phyloP scores from a whole-genome alignment of 1,140 invertebrate genomes.

The Orussus abietinus region DNA sequence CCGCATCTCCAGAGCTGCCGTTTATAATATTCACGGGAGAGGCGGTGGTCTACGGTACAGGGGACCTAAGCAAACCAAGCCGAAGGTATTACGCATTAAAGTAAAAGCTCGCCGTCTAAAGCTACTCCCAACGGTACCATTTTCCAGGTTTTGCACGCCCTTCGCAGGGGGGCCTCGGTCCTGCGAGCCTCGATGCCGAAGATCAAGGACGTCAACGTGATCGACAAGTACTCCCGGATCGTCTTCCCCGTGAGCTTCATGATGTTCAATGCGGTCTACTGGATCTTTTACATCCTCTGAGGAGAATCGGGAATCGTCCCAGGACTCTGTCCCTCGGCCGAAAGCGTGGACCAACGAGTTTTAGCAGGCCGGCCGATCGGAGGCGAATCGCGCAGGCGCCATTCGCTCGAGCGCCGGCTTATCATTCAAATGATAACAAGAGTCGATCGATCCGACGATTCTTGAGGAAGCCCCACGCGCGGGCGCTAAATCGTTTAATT shows the following conservation, averaged over 20 bases:
- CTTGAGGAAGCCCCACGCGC: no score
- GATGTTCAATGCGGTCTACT: slow-evolving; percentile 90
- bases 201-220: slow-evolving; percentile 95
- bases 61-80: slow-evolving; percentile 49
- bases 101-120: not conserved
- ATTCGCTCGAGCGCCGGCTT: no score
- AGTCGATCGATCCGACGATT: no score
- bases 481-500: no score
- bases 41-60: slow-evolving; percentile 58
- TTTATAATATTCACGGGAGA: slow-evolving; percentile 52
- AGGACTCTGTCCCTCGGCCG: no score
- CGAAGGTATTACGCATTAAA: slow-evolving; percentile 48
- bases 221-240: slow-evolving; percentile 93
- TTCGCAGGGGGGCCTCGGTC: slow-evolving; percentile 73
- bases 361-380: no score
- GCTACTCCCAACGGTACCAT: not conserved
- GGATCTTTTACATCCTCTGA: slow-evolving; percentile 85
- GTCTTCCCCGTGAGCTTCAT: slow-evolving; percentile 93
- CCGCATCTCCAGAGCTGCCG: slow-evolving; percentile 64
- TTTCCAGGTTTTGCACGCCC: slow-evolving; percentile 67
- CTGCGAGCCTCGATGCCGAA: slow-evolving; percentile 82
- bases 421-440: no score
- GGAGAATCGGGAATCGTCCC: not conserved
- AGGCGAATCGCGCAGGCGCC: no score
- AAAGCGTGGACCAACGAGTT: no score